These are phyloP conservation scores for Balearica regulorum DNA, from an alignment of 2,797 vertebrate genomes.

Conservation along the genomic window DNA sequence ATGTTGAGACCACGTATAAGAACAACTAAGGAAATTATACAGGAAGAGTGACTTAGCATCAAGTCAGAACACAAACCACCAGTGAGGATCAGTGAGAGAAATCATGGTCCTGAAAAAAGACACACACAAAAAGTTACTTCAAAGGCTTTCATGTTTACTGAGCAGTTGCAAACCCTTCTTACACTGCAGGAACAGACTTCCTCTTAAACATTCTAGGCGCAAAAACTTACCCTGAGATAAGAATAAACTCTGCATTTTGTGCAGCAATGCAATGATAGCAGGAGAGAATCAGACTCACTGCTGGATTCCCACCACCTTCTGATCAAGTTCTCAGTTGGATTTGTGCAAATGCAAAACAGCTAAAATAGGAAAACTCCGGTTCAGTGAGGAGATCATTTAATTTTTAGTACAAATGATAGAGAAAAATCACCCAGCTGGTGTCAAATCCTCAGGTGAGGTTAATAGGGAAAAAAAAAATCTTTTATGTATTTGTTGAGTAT, in stretches of 20 bases:
- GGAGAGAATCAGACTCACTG: background rate
- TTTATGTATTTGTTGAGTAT: background rate
- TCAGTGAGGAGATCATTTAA: background rate
- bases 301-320: background rate
- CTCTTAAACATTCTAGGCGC: background rate
- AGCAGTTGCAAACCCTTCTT: background rate
- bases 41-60: background rate
- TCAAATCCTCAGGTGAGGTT: background rate
- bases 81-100: background rate
- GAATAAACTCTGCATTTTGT: background rate
- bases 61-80: background rate
- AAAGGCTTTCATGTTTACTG: background rate
- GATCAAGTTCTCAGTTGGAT: background rate
- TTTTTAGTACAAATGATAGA: background rate
- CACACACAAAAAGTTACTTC: background rate
- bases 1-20: fast-evolving
- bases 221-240: background rate
- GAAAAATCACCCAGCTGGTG: background rate
- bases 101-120: background rate
- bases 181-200: background rate
- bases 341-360: background rate
- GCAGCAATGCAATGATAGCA: background rate
- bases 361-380: background rate
- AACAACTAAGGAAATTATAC: background rate
- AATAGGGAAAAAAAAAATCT: fast-evolving